A percentile compares a stretch with the other conserved stretches of the same genome.
These are phyloP conservation scores for rat (Rattus norvegicus) DNA, from an alignment of 2,113 vertebrate genomes.

Conservation along the genomic window GRCr8 NC_086034.1:70047501-70048000, in stretches of 20 bases:
- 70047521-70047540: not conserved
- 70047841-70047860: not conserved
- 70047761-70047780: not conserved
- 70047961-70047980: not conserved
- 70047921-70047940: not conserved
- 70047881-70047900: not conserved
- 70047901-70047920: not conserved
- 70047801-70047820: not conserved
- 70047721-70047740: not conserved
- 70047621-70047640: not conserved
- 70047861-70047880: constrained; percentile 18
- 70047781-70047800: not conserved
- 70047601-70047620: too few relatives aligned
- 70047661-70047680: too few relatives aligned
- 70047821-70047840: not conserved
- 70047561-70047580: not conserved
- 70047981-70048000: not conserved
- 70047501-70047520: not conserved
- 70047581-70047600: not conserved
- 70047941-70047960: not conserved
- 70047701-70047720: too few relatives aligned
- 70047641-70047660: not conserved
- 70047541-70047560: not conserved
- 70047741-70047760: not conserved
- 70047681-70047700: not conserved